These are phyloP conservation scores for Sciurus niger DNA, from an alignment of 2,113 vertebrate species.

Conservation along the genomic window DNA sequence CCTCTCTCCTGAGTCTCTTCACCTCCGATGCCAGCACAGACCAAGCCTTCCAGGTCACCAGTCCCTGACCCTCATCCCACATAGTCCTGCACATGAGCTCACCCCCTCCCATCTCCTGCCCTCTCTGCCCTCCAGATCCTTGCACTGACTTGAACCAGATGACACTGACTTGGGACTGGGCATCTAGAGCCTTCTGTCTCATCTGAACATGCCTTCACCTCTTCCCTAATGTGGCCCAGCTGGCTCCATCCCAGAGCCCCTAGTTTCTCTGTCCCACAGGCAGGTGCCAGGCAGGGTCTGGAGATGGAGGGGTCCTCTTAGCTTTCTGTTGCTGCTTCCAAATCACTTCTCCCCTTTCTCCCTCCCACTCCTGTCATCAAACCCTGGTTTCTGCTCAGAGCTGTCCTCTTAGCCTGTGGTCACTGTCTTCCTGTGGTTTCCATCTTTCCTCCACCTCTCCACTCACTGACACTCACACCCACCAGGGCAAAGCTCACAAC, in stretches of 20 bases:
- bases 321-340: neutral
- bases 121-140: neutral
- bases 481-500: too few relatives aligned
- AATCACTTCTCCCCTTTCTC: neutral
- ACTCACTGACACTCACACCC: too few relatives aligned
- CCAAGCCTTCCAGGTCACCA: neutral
- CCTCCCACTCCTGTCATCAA: neutral
- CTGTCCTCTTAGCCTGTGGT: neutral
- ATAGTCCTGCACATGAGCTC: rapidly evolving
- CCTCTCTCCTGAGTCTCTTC: neutral
- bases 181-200: neutral
- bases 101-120: neutral
- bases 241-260: neutral
- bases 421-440: neutral
- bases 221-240: neutral
- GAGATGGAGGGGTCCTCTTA: neutral
- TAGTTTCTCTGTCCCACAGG: neutral
- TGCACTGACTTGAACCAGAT: neutral
- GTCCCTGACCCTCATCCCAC: neutral
- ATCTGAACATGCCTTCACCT: neutral
- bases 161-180: neutral
- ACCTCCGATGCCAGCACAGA: neutral
- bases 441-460: neutral
- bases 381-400: neutral
- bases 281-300: neutral